These are phyloP conservation scores for Pedicia rivosa DNA, from an alignment of 2,888 invertebrate genomes.

Conservation along the genomic window DNA sequence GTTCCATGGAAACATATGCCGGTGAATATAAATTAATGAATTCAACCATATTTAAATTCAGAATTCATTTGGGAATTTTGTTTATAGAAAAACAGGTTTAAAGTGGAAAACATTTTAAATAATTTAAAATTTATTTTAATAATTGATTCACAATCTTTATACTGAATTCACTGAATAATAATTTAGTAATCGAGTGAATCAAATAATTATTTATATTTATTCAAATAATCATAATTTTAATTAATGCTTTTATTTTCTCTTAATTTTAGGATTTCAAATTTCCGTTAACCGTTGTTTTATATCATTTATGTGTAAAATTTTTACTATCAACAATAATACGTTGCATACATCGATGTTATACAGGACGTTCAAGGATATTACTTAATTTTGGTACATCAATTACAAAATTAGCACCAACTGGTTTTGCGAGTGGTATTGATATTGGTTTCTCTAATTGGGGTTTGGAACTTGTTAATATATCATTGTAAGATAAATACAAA, in stretches of 20 bases:
- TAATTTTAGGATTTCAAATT: constrained; percentile 62
- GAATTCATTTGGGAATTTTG: too few species aligned
- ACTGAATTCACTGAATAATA: neutral
- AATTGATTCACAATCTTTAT: neutral
- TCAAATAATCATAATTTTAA: constrained; percentile 1
- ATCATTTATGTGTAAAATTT: constrained; percentile 84
- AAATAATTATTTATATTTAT: neutral
- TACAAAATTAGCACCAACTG: constrained; percentile 67
- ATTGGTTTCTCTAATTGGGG: constrained; percentile 99
- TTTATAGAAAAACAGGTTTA: too few species aligned
- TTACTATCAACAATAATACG: constrained; percentile 59
- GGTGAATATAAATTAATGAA: too few species aligned
- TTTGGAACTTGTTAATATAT: constrained; percentile 83
- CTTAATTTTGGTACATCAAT: constrained; percentile 63
- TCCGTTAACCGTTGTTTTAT: constrained; percentile 78
- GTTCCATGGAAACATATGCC: too few species aligned
- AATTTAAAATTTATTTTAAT: neutral
- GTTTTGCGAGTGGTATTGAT: constrained; percentile 88
- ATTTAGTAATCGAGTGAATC: neutral
- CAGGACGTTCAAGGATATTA: constrained; percentile 46
- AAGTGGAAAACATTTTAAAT: too few species aligned
- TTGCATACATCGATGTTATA: constrained; percentile 27
- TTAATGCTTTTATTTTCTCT: constrained; percentile 9
- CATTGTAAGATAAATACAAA: constrained; percentile 57
- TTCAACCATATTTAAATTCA: too few species aligned